Base-by-base conservation (phyloP, 2,888 invertebrate genomes). In the Hemistola chrysoprasaria region DNA sequence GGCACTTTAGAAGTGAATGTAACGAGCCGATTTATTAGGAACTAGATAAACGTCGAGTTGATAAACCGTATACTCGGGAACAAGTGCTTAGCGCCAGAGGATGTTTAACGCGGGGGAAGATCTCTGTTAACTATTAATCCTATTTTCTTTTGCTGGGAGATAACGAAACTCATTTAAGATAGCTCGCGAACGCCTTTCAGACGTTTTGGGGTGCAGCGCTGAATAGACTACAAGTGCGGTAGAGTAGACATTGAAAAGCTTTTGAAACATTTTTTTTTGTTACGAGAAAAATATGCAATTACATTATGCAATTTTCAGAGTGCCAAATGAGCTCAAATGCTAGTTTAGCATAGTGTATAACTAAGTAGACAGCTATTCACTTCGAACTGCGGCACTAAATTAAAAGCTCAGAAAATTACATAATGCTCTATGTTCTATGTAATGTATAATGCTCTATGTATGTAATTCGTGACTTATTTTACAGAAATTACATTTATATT, bases 101-200 rank as follows among this genome's bases (percentile, higher is more conserved):
- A 71, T 74, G 65, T 72, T 78, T 76, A 75, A 66, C 74, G 73
- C 71, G 71, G 69, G 62, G 57, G 64, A 69, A 68, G 70, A 71
- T 71, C 72, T 68, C 77, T 76, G 78, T 81, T 86, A 82, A 84
- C 86, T 87, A 85, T 82, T 85, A 83, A 86, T 83, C 74, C 82
- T 74, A 78, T 87, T 86, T 85, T 84, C 84, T 82, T 81, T 82
- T 70, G 73, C 72, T 62, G 53, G 10, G 62, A 86, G 87, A 87
- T 87, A 88, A 87, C 83, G 83, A 86, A 87, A 87, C 87, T 85
- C 86, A 84, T 87, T 88, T 82, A 83, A 81, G 86, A 87, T 87
- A 87, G 83, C 85, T 81, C 63, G 75, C 71, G 62, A 78, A 80
- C 78, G 81, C 78, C 75, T 80, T 79, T 82, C 78, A 81, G 76